These are phyloP conservation scores for Heteronetta atricapilla DNA, from an alignment of 2,113 vertebrate genomes.

Conservation along the genomic window DNA sequence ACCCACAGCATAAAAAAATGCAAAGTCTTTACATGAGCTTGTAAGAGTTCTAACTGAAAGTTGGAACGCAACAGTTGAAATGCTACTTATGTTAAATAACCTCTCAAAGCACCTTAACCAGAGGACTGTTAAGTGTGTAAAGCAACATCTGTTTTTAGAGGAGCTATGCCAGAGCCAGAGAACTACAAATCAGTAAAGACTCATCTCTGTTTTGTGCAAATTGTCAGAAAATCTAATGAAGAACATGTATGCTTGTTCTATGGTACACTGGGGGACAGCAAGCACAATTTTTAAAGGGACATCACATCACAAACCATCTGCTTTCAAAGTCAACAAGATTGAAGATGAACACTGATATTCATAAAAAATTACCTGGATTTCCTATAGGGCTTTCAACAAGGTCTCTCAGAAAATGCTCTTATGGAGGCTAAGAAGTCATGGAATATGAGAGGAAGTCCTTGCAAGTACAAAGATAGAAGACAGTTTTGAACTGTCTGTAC, in stretches of 20 bases:
- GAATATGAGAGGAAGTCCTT: background rate
- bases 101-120: background rate
- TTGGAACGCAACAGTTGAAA: background rate
- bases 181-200: background rate
- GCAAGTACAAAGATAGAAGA: background rate
- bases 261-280: background rate
- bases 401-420: background rate
- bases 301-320: background rate
- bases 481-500: too few species aligned
- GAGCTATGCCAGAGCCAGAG: background rate
- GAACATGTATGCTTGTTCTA: background rate
- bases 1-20: background rate
- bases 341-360: background rate
- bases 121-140: background rate
- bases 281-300: background rate
- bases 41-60: background rate
- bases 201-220: background rate
- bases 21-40: background rate
- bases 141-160: conserved; percentile 37
- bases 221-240: background rate
- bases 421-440: background rate
- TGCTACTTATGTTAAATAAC: background rate
- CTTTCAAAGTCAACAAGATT: background rate
- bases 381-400: background rate
- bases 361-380: background rate